phyloP scores from a whole-genome alignment of 1,140 invertebrate genomes.

The Artemia franciscana region DNA sequence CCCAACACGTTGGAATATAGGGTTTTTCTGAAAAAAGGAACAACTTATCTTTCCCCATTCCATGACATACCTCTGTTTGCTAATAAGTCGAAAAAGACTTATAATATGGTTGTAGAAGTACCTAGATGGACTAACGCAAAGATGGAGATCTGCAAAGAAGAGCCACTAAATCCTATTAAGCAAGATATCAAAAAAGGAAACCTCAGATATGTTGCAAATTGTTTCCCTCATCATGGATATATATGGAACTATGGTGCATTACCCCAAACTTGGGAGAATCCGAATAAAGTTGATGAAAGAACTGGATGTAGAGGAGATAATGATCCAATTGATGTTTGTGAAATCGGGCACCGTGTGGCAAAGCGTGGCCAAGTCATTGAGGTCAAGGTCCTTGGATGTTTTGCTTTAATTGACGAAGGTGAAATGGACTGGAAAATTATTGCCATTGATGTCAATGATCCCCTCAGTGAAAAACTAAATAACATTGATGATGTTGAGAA shows the following conservation, averaged over 20 bases:
- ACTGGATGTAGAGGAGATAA: constrained; percentile 88
- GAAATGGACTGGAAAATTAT: constrained; percentile 99
- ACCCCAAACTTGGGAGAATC: constrained; percentile 98
- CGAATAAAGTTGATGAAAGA: constrained; percentile 60
- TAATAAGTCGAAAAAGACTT: constrained; percentile 45
- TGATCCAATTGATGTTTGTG: constrained; percentile 95
- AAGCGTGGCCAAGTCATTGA: constrained; percentile 60
- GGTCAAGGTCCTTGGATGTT: constrained; percentile 70
- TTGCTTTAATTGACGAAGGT: constrained; percentile 85
- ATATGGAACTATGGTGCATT: constrained; percentile 99
- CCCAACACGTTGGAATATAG: constrained; percentile 58
- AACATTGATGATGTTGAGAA: constrained; percentile 78
- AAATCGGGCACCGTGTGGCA: constrained; percentile 66
- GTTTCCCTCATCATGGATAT: constrained; percentile 96
- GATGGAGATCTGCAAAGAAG: constrained; percentile 89
- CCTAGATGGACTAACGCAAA: constrained; percentile 98
- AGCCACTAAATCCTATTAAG: constrained; percentile 85
- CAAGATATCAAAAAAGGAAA: constrained; percentile 96
- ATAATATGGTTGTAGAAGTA: constrained; percentile 96
- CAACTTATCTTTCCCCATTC: constrained; percentile 70
- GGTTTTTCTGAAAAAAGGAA: constrained; percentile 53
- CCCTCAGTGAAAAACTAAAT: constrained; percentile 57
- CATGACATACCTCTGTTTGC: constrained; percentile 92
- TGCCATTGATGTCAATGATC: constrained; percentile 77
- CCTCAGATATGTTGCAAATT: constrained; percentile 81